These are phyloP conservation scores for Oncorhynchus nerka DNA, from an alignment of 2,113 vertebrate species.

Conservation along the genomic window DNA sequence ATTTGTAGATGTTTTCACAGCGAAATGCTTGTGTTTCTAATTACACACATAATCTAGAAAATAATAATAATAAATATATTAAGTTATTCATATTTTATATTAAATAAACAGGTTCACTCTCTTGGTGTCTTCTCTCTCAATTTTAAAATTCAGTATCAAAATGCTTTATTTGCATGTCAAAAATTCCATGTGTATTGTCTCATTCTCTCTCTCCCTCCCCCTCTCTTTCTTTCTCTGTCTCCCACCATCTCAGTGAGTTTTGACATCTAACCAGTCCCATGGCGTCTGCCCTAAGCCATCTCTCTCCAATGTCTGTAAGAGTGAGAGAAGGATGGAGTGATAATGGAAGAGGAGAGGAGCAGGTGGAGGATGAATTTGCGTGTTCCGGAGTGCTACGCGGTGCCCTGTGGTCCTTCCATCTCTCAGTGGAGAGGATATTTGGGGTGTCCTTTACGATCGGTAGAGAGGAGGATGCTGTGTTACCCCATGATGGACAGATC, in stretches of 20 bases:
- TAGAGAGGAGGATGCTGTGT: slow-evolving; percentile 36
- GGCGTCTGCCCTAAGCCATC: slow-evolving; percentile 1
- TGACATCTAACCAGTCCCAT: background rate
- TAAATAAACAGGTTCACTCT: background rate
- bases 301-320: background rate
- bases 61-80: too few species aligned
- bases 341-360: slow-evolving; percentile 21
- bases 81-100: too few species aligned
- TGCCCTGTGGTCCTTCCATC: slow-evolving; percentile 63
- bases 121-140: background rate
- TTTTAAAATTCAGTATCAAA: too few species aligned
- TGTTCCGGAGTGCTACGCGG: slow-evolving; percentile 70
- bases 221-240: background rate
- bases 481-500: slow-evolving; percentile 67
- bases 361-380: slow-evolving; percentile 78
- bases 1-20: too few species aligned
- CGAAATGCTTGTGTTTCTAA: too few species aligned
- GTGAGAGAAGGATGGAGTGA: slow-evolving; percentile 10
- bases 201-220: background rate
- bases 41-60: too few species aligned
- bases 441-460: slow-evolving; percentile 67
- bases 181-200: too few species aligned
- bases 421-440: slow-evolving; percentile 76
- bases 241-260: background rate
- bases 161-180: too few species aligned